A percentile compares a stretch with the other conserved stretches of the same genome.
These are phyloP conservation scores for Tyto alba DNA, from an alignment of 2,113 vertebrate species.

Conservation along the genomic window DNA sequence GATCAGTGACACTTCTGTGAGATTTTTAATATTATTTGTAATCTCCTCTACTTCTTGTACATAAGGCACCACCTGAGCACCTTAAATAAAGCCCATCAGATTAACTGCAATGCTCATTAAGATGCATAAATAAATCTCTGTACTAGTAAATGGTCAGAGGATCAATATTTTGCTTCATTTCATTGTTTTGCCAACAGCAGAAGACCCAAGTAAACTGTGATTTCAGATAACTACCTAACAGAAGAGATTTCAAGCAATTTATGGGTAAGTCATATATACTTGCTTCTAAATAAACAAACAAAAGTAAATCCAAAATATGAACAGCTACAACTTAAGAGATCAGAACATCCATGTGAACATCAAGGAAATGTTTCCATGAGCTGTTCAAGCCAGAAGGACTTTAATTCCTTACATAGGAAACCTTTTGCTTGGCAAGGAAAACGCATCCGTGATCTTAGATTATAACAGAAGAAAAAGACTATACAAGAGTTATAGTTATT, in stretches of 20 bases:
- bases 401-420: neutral
- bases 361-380: neutral
- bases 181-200: neutral
- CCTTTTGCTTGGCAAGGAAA: neutral
- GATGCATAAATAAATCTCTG: neutral
- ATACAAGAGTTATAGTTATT: neutral
- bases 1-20: neutral
- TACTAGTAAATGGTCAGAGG: neutral
- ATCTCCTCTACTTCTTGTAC: neutral
- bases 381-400: neutral
- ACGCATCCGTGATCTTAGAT: neutral
- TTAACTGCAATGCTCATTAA: neutral
- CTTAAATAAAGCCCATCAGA: neutral
- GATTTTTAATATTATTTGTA: neutral
- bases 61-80: neutral
- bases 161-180: neutral
- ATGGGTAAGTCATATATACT: neutral
- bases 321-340: neutral
- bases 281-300: neutral
- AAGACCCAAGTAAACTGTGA: neutral
- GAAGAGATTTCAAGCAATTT: neutral
- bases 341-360: neutral
- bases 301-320: neutral
- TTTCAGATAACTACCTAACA: neutral
- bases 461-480: slow-evolving; percentile 12